phyloP scores from a whole-genome alignment of 2,113 vertebrate species.

The Dasyornis broadbenti region DNA sequence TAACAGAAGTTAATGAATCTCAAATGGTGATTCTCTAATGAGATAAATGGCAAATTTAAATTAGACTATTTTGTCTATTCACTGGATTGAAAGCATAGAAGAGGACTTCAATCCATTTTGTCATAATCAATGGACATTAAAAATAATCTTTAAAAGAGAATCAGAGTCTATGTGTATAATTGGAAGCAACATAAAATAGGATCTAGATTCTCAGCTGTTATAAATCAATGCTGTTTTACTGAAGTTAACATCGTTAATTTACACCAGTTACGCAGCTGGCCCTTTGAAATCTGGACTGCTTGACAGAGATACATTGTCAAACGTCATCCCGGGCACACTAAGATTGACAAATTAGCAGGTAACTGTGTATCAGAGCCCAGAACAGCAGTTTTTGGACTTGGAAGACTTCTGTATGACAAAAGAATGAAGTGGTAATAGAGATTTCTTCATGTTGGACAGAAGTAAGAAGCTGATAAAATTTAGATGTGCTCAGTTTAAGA shows the following conservation, averaged over 20 bases:
- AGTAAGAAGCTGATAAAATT: background rate
- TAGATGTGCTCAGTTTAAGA: background rate
- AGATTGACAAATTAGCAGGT: background rate
- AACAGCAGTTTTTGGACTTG: background rate
- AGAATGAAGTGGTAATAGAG: background rate
- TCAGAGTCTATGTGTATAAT: background rate
- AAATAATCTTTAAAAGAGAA: background rate
- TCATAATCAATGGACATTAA: background rate
- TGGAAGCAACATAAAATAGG: background rate
- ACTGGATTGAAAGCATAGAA: background rate
- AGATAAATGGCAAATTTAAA: background rate
- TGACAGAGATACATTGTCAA: background rate
- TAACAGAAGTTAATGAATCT: constrained; percentile 38
- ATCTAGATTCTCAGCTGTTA: background rate
- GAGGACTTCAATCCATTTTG: background rate
- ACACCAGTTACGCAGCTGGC: background rate
- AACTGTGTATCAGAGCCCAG: background rate
- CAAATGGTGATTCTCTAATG: constrained; percentile 24
- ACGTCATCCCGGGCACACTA: background rate
- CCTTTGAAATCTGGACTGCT: background rate
- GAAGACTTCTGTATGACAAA: background rate
- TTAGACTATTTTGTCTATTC: background rate
- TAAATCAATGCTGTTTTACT: background rate
- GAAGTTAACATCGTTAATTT: background rate
- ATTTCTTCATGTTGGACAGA: background rate